Conservation (phyloP, 2,113 vertebrate species). For the Neogale vison region DNA sequence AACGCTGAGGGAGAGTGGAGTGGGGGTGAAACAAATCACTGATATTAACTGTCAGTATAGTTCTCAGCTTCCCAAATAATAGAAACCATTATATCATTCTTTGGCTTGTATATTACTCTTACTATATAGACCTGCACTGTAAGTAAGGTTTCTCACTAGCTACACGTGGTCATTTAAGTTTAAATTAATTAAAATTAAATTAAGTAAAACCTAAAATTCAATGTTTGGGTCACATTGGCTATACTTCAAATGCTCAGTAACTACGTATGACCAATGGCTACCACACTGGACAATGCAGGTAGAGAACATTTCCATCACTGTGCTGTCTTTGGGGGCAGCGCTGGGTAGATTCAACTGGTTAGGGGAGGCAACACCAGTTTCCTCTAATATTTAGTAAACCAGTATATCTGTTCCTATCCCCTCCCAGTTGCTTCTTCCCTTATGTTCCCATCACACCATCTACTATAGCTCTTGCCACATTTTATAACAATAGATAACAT, state of each 20-base stretch:
- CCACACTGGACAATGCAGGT: neutral
- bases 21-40: neutral
- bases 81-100: slow-evolving; percentile 12
- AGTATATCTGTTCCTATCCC: neutral
- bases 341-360: neutral
- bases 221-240: neutral
- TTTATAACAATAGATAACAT: neutral
- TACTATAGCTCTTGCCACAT: neutral
- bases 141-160: neutral
- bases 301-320: neutral
- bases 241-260: neutral
- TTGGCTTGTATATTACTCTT: slow-evolving; percentile 26
- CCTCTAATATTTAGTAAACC: neutral
- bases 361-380: neutral
- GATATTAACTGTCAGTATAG: neutral
- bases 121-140: neutral
- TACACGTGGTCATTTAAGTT: neutral
- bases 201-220: slow-evolving; percentile 38
- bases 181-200: neutral
- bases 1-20: neutral
- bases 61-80: neutral
- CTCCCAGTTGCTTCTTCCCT: neutral
- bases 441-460: neutral
- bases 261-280: neutral
- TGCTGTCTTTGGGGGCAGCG: neutral